phyloP scores from a whole-genome alignment of 1,140 invertebrate species.

The Dendroctonus valens region DNA sequence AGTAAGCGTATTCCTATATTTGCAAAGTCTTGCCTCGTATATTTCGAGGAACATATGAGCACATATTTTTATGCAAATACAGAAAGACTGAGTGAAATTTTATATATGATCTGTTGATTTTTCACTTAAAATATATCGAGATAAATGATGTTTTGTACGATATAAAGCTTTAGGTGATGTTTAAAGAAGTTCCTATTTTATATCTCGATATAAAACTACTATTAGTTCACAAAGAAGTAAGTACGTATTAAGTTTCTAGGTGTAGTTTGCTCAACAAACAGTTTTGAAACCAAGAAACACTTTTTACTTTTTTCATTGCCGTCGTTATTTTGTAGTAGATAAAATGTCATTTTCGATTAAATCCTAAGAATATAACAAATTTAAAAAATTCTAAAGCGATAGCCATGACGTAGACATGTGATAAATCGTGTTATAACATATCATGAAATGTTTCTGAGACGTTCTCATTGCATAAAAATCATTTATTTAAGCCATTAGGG shows the following conservation, averaged over 20 bases:
- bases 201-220: slow-evolving; percentile 50
- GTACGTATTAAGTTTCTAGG: slow-evolving; percentile 50
- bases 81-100: slow-evolving; percentile 53
- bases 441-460: no score
- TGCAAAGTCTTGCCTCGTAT: slow-evolving; percentile 48
- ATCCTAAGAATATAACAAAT: no score
- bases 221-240: slow-evolving; percentile 45
- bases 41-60: slow-evolving; percentile 49
- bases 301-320: slow-evolving; percentile 3
- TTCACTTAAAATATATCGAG: slow-evolving; percentile 50
- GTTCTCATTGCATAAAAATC: no score
- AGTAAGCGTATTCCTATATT: slow-evolving; percentile 52
- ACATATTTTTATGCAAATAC: slow-evolving; percentile 54
- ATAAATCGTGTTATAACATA: no score
- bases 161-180: slow-evolving; percentile 52
- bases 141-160: slow-evolving; percentile 50
- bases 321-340: no score
- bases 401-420: no score
- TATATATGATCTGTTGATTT: slow-evolving; percentile 50
- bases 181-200: slow-evolving; percentile 54
- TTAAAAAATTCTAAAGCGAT: no score
- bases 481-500: no score
- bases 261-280: slow-evolving; percentile 52
- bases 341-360: no score
- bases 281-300: slow-evolving; percentile 35